These are phyloP conservation scores for Sibirionetta formosa DNA, from an alignment of 2,797 vertebrate genomes.

Conservation along the genomic window DNA sequence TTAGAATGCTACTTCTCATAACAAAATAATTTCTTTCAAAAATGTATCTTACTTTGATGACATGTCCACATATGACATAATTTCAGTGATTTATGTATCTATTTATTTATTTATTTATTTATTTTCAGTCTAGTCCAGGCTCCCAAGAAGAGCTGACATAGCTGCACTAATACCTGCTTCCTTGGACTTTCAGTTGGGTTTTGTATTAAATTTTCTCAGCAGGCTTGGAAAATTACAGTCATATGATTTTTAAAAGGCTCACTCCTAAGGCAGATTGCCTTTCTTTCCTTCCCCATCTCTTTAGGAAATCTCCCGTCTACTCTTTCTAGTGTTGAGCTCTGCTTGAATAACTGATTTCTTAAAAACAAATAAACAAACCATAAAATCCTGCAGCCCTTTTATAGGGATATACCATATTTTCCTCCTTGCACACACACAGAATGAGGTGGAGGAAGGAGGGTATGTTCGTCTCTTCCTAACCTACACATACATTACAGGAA, in stretches of 20 bases:
- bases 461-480: neutral
- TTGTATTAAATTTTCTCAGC: neutral
- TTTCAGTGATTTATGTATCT: neutral
- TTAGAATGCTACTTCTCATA: neutral
- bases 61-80: neutral
- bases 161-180: neutral
- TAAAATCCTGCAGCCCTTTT: neutral
- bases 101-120: no score
- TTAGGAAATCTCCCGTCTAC: neutral
- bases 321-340: neutral
- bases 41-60: neutral
- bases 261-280: neutral
- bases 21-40: neutral
- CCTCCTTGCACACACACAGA: neutral
- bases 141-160: neutral
- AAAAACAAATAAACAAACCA: neutral
- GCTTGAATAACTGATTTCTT: neutral
- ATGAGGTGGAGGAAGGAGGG: neutral
- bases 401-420: neutral
- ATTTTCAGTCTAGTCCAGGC: neutral
- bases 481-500: neutral
- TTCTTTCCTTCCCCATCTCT: neutral
- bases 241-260: neutral
- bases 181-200: neutral
- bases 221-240: neutral